Conservation (phyloP, 2,797 vertebrate species). For the Sebastes taczanowskii region DNA sequence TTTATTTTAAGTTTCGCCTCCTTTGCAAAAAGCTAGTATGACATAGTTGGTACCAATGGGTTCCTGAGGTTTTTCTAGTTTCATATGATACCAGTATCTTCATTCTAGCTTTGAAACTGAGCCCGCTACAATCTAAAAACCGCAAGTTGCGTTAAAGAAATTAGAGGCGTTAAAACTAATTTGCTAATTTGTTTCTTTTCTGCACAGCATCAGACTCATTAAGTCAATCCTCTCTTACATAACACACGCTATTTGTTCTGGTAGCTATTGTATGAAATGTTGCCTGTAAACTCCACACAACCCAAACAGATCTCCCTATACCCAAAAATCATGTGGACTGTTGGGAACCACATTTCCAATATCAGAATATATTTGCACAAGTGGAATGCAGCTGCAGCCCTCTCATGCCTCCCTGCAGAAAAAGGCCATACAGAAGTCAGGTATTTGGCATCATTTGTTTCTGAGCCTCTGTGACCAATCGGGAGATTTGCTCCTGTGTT, state of each 20-base stretch:
- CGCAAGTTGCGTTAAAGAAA: too few species aligned
- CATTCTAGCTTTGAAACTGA: too few species aligned
- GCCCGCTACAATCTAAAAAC: too few species aligned
- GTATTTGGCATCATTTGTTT: slow-evolving; percentile 77
- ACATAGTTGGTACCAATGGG: fast-evolving
- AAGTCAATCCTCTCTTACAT: neutral
- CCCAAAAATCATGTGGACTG: neutral
- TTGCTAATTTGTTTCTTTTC: neutral
- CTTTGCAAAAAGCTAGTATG: too few species aligned
- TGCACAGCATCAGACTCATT: neutral
- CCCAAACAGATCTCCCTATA: neutral
- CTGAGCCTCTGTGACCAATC: slow-evolving; percentile 77
- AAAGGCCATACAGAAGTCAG: slow-evolving; percentile 67
- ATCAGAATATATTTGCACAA: slow-evolving; percentile 52
- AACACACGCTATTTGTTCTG: neutral
- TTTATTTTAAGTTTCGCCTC: too few species aligned
- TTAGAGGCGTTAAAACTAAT: too few species aligned
- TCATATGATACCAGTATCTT: too few species aligned
- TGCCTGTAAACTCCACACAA: neutral
- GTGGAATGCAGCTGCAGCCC: slow-evolving; percentile 24
- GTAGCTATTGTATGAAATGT: neutral
- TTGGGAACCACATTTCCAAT: slow-evolving; percentile 30
- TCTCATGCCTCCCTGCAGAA: slow-evolving; percentile 30
- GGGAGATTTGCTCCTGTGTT: slow-evolving; percentile 77
- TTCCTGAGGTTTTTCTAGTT: too few species aligned